These are phyloP conservation scores for Nanorana parkeri DNA, from an alignment of 2,113 vertebrate species.

Conservation along the genomic window DNA sequence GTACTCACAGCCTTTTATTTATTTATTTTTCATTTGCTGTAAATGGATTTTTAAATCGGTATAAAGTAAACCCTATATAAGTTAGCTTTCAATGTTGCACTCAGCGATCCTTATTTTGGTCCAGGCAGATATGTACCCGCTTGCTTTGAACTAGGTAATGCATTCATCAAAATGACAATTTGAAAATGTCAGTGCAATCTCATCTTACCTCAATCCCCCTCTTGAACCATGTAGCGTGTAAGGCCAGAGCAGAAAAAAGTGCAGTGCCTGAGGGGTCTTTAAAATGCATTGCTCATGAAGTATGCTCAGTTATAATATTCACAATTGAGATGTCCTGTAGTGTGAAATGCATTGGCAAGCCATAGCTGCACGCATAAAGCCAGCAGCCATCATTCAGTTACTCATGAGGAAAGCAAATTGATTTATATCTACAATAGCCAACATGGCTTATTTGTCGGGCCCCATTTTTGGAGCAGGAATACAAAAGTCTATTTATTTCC, in stretches of 20 bases:
- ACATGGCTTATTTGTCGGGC: background rate
- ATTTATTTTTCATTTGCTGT: too few species aligned
- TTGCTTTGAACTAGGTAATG: constrained; percentile 23
- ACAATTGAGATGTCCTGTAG: constrained; percentile 8
- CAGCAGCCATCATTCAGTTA: background rate
- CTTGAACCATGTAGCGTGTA: constrained; percentile 18
- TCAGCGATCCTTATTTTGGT: constrained; percentile 27
- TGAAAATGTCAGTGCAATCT: constrained; percentile 50
- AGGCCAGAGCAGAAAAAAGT: constrained; percentile 22
- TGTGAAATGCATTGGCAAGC: constrained; percentile 2
- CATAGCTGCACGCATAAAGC: background rate
- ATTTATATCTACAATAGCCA: background rate
- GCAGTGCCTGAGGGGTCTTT: constrained; percentile 9
- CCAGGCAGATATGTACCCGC: constrained; percentile 9
- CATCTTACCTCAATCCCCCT: constrained; percentile 35
- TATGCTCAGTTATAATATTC: constrained; percentile 15
- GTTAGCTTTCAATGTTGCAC: background rate
- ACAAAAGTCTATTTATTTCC: background rate
- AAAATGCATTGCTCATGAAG: constrained; percentile 20
- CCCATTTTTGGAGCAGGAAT: background rate
- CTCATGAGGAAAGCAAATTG: constrained; percentile 9
- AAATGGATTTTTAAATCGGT: background rate
- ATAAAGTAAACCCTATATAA: background rate
- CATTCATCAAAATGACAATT: constrained; percentile 53
- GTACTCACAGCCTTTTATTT: background rate